Base-by-base conservation (phyloP, 2,113 vertebrate species). In the Amazona guildingii region DNA sequence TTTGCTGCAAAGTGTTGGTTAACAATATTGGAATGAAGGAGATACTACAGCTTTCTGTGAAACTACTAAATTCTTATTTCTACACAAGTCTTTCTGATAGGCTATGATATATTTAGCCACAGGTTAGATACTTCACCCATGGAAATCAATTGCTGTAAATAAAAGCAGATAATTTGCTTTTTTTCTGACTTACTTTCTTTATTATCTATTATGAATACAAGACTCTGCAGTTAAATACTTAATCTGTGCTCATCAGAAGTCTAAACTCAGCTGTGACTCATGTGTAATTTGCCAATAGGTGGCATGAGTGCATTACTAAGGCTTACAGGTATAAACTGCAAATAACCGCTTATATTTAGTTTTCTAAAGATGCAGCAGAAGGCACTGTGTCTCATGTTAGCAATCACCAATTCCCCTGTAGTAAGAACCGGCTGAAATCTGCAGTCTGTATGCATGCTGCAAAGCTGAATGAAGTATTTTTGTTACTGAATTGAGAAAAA, bases 231-330 rank as follows among this genome's bases (percentile, higher is more conserved):
- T 24, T 61, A 37, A 51, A 61, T 20, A 5, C 27, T 67, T 10
- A 13, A 6, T 27, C 24, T 31, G 17, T 7, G 28, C 87, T 86
- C 31, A 3, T 10, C 69, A 54, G 70, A 20, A 82, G 23, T 6
- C 27, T 20, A 37, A 64, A 33, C 51, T 87, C 5, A 11, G 44
- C 44, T 46, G 52, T 21, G 88, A 69, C 39, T 95, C 39, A 92
- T 49, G 17, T 11, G 52, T 35, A 5, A 4, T 66, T 86, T 97
- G 86, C 94, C 97, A 90, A 92, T 96, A 97, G 97, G 93, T 97
- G 97, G 97, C 97, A 95, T 75, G 75, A 97, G 95, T 73, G 95
- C 74, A 90, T 96, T 97, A n/a, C 84, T 25, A 51, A 96, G 95
- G 25, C 46, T 21, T 63, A 9, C 85, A 92, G 85, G 77, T 77